A percentile compares a stretch with the other conserved stretches of the same genome.
Evolutionary conservation across 2,797 vertebrate species (phyloP).

Genomic region (Intellagama lesueurii): DNA sequence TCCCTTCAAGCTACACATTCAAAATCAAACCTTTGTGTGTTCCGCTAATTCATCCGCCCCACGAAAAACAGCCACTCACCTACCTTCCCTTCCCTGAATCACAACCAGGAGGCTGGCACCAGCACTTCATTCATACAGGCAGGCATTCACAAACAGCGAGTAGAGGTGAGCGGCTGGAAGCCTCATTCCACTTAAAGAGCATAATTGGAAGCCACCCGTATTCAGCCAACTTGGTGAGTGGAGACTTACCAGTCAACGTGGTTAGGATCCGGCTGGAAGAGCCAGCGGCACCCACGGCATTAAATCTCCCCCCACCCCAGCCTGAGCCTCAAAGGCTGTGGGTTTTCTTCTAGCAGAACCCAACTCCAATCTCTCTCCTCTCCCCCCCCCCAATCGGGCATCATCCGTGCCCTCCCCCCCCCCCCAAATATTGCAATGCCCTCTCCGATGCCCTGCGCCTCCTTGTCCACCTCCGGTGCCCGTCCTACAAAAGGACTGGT

Average conservation of each 20-base stretch:
- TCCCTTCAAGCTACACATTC: too few relatives aligned
- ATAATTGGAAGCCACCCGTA: background rate
- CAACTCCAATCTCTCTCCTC: background rate
- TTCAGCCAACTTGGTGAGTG: background rate
- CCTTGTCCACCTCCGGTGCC: background rate
- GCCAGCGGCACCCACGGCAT: background rate
- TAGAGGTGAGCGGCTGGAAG: rapidly evolving
- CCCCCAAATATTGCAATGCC: background rate
- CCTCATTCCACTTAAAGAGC: background rate
- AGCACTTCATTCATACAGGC: background rate
- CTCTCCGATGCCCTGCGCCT: background rate
- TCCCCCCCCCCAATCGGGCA: background rate
- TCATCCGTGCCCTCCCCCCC: background rate
- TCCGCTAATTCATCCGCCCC: background rate
- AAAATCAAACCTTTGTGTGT: background rate
- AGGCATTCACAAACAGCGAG: too few relatives aligned
- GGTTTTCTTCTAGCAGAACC: background rate
- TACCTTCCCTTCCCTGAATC: background rate
- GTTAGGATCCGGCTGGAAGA: background rate
- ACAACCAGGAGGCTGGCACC: background rate
- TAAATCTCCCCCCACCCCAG: background rate
- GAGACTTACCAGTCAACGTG: background rate
- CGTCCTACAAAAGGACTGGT: background rate
- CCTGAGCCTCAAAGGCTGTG: background rate
- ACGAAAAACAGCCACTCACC: background rate